Evolutionary conservation across 2,113 vertebrate species (phyloP).

Genomic region (Paramormyrops kingsleyae): DNA sequence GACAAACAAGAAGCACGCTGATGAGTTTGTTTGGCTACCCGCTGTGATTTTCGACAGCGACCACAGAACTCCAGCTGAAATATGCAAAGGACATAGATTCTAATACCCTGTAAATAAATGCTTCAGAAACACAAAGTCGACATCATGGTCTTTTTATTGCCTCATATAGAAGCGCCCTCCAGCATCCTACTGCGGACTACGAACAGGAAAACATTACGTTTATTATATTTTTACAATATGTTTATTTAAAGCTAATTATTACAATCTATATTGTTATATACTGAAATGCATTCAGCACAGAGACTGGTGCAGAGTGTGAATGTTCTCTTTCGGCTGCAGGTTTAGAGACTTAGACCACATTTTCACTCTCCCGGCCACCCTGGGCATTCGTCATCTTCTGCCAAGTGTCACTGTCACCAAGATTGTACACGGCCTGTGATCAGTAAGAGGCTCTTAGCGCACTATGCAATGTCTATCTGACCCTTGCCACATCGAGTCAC

Average conservation of each 20-base stretch:
- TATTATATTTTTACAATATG: not conserved
- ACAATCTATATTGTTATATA: not conserved
- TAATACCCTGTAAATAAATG: slow-evolving; percentile 50
- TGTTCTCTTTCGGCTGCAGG: not conserved
- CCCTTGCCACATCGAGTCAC: not conserved
- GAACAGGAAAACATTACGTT: not conserved
- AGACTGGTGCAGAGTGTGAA: not conserved
- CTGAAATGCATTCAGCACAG: not conserved
- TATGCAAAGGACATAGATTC: slow-evolving; percentile 62
- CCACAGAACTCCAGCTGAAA: slow-evolving; percentile 67
- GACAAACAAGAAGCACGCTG: slow-evolving; percentile 36
- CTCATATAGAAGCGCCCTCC: slow-evolving; percentile 58
- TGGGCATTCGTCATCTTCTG: not conserved
- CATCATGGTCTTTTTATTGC: slow-evolving; percentile 65
- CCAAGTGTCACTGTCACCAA: slow-evolving; percentile 10
- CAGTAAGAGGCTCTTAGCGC: not conserved
- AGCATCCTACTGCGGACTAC: slow-evolving; percentile 33
- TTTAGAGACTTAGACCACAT: not conserved
- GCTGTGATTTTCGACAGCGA: slow-evolving; percentile 63
- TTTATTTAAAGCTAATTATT: not conserved
- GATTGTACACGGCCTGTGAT: slow-evolving; percentile 16
- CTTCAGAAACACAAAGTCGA: slow-evolving; percentile 46
- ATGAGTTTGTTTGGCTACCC: slow-evolving; percentile 67
- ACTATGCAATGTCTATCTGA: not conserved
- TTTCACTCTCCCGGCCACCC: not conserved